Evolutionary conservation across 1,140 invertebrate species (phyloP).

Genomic region (Drosophila parabipectinata): DNA sequence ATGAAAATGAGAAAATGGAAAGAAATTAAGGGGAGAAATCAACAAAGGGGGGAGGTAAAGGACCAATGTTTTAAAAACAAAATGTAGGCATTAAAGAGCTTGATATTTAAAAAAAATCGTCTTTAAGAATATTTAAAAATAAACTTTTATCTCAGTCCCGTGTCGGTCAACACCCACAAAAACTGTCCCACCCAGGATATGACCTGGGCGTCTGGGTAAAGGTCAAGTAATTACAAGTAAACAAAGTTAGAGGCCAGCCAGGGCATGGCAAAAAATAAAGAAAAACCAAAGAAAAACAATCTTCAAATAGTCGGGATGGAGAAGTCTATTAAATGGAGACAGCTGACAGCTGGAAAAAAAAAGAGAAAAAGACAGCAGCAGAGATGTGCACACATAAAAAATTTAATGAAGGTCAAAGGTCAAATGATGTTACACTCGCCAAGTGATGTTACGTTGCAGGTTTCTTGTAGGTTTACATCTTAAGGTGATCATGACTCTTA

Average conservation of each 20-base stretch:
- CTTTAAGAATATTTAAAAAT: not conserved
- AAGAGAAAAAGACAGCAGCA: not conserved
- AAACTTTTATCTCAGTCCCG: not conserved
- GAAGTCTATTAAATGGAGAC: constrained; percentile 5
- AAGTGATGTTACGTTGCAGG: too few species aligned
- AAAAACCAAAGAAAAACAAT: not conserved
- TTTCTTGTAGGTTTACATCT: too few species aligned
- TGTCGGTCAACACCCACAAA: not conserved
- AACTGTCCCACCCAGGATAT: not conserved
- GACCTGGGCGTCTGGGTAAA: constrained; percentile 16
- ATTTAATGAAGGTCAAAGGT: too few species aligned
- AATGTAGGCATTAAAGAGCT: too few species aligned
- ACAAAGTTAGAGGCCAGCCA: constrained; percentile 36
- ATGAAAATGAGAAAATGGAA: not conserved
- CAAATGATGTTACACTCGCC: too few species aligned
- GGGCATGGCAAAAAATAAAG: not conserved
- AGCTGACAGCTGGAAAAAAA: constrained; percentile 11
- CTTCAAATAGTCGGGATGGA: not conserved
- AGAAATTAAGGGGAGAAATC: not conserved
- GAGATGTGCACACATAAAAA: too few species aligned
- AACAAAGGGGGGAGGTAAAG: not conserved
- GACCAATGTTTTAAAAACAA: not conserved
- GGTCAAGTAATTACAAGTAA: constrained; percentile 61
- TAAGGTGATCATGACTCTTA: too few species aligned
- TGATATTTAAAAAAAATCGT: too few species aligned